These are phyloP conservation scores for Luperina nickerlii DNA, from an alignment of 2,888 invertebrate genomes.

Conservation along the genomic window DNA sequence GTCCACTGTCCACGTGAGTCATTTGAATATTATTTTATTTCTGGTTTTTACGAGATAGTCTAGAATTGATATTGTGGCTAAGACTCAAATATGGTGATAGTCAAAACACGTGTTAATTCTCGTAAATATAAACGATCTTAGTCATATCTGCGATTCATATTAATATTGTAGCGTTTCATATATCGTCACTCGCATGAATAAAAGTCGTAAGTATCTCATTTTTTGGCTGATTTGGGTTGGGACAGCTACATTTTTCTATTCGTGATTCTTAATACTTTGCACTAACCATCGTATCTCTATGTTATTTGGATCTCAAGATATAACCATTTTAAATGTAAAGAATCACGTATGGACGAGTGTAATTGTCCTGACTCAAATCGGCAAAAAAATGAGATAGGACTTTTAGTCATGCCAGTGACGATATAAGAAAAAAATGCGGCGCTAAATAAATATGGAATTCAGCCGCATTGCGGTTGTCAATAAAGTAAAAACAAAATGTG, in stretches of 20 bases:
- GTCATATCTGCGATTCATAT: constrained; percentile 14
- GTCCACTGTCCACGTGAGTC: constrained; percentile 7
- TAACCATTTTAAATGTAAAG: no score
- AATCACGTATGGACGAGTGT: no score
- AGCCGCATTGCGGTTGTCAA: constrained; percentile 13
- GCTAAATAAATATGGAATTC: constrained; percentile 15
- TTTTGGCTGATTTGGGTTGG: no score
- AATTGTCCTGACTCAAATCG: no score
- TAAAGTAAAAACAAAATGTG: constrained; percentile 14
- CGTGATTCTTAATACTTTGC: no score
- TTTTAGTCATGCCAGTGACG: no score
- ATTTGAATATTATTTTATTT: constrained; percentile 24
- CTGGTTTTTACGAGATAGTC: constrained; percentile 27
- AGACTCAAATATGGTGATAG: background rate
- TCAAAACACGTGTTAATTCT: constrained; percentile 15
- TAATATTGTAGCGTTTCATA: constrained; percentile 4
- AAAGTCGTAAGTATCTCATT: no score
- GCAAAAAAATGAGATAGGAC: no score
- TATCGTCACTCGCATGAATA: background rate
- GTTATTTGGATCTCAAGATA: no score
- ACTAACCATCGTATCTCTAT: no score
- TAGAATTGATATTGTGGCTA: constrained; percentile 12
- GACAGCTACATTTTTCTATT: no score
- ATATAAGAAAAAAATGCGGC: background rate
- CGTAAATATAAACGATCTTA: constrained; percentile 14